These are phyloP conservation scores for Bergia puertoricense DNA, from an alignment of 92 coral and sea anemone species.

Conservation along the genomic window DNA sequence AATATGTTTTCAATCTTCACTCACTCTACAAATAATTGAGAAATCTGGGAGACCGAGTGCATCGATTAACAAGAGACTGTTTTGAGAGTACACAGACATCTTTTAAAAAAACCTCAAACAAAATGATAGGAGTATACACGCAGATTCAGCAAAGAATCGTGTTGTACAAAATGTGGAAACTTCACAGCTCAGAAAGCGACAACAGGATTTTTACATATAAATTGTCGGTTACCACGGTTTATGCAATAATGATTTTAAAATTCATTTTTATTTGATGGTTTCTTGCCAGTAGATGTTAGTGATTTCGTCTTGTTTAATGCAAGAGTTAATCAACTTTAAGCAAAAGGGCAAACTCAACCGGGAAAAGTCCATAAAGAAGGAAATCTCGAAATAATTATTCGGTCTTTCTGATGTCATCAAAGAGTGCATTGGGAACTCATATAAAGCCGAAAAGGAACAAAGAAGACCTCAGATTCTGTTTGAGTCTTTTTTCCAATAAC, in stretches of 20 bases:
- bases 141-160: neutral
- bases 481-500: neutral
- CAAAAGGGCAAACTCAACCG: neutral
- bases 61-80: slow-evolving; percentile 6
- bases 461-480: neutral
- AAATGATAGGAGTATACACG: neutral
- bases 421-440: neutral
- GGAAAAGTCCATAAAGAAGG: neutral
- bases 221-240: neutral
- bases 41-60: neutral
- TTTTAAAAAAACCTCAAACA: neutral
- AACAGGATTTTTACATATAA: slow-evolving; percentile 18
- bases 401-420: slow-evolving; percentile 20
- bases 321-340: slow-evolving; percentile 14
- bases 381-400: neutral
- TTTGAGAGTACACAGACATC: neutral
- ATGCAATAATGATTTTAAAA: neutral
- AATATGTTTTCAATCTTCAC: neutral
- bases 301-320: slow-evolving; percentile 2
- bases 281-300: neutral
- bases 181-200: neutral
- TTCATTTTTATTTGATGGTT: neutral
- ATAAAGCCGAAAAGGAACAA: neutral
- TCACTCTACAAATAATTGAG: slow-evolving; percentile 3
- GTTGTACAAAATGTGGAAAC: neutral